Evolutionary conservation across 2,888 invertebrate genomes (phyloP), one percentile per base, ranked within the genome.

Genomic region (Nudaria mundana): DNA sequence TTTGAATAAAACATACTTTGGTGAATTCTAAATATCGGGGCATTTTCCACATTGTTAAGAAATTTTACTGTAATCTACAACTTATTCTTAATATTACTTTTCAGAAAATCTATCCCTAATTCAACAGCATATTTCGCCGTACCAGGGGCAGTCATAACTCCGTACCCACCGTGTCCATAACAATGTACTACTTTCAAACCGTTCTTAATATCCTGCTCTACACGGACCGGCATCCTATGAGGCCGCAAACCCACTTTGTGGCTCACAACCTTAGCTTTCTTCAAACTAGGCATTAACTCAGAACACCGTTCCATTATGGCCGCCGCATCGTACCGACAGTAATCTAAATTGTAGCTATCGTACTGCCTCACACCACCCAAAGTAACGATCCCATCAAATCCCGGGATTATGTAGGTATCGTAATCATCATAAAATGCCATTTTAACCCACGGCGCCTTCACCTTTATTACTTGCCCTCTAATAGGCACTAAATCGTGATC

Each of bases 161-260:
- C 98, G 71, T 97, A 97, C 0, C 97, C 97, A 0, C 98, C 97
- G 72, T 98, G 98, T 0, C 98, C 98, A 71, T 98, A 98, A 77
- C 98, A 97, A 73, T 98, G 98, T 4, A 98, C 93, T 20, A 98
- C 90, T 49, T 73, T 86, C 51, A 85, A 71, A 1, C 90, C 91
- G 7, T 74, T 63, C 0, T 86, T 36, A 3, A 86, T 8, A 66
- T 95, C 94, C 0, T 89, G 79, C 64, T 95, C 96, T 48, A 97
- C 92, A 57, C 97, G 85, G 13, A 94, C 91, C 25, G 92, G 88
- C 63, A 89, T 85, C 33, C 98, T 90, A 68, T 96, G 94, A 0
- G 98, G 98, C 44, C 98, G 85, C 30, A 98, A 76, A 0, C 97
- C 98, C 0, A 95, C 95, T 70, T 90, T 91, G 59, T 94, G 92